Evolutionary conservation across 2,888 invertebrate genomes (phyloP).

Genomic region (Kuschelorhynchus macadamiae): DNA sequence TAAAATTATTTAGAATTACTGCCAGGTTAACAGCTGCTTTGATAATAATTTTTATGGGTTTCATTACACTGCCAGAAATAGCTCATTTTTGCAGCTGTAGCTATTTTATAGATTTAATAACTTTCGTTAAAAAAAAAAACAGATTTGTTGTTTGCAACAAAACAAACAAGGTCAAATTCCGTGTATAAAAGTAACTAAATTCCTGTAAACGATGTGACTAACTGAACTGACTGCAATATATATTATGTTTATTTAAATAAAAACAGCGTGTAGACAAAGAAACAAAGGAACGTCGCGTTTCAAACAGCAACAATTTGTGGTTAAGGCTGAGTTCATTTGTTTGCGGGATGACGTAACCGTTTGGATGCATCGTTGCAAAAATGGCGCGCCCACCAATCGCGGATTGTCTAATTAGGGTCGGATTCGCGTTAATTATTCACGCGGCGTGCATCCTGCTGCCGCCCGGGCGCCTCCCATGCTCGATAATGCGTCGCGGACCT

Average conservation of each 20-base stretch:
- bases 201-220: too few species aligned
- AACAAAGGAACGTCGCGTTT: conserved; percentile 10
- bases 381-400: conserved; percentile 45
- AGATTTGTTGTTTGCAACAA: too few species aligned
- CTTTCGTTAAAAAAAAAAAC: too few species aligned
- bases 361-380: conserved; percentile 40
- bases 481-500: conserved; percentile 7
- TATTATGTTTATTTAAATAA: neutral
- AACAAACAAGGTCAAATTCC: too few species aligned
- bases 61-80: too few species aligned
- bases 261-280: neutral
- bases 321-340: conserved; percentile 37
- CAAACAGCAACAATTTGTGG: too few species aligned
- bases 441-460: conserved; percentile 44
- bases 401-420: conserved; percentile 43
- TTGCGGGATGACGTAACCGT: conserved; percentile 41
- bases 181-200: too few species aligned
- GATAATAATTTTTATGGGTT: too few species aligned
- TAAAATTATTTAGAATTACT: too few species aligned
- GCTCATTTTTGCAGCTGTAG: too few species aligned
- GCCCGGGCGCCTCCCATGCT: conserved; percentile 33
- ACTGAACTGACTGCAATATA: neutral
- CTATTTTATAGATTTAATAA: too few species aligned
- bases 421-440: conserved; percentile 42
- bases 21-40: too few species aligned